These are phyloP conservation scores for Cryptotermes secundus DNA, from an alignment of 1,140 invertebrate genomes.

Conservation along the genomic window DNA sequence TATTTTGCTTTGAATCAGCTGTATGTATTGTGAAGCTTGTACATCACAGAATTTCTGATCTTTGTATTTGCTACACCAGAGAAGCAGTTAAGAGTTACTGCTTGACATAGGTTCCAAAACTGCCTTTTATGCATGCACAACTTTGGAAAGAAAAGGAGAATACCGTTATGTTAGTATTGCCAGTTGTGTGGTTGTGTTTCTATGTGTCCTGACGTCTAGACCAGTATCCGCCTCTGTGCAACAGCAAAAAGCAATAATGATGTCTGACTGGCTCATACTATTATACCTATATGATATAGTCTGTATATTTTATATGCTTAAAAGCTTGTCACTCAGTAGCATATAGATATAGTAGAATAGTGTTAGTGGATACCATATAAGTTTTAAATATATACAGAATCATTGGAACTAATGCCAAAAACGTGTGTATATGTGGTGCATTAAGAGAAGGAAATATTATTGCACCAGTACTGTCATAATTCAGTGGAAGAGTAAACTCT, in stretches of 20 bases:
- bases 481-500: background rate
- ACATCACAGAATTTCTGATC: too few species aligned
- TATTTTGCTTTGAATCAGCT: too few species aligned
- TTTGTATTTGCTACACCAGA: too few species aligned
- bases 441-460: background rate
- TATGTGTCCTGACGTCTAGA: too few species aligned
- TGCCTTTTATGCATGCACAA: too few species aligned
- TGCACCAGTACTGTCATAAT: background rate
- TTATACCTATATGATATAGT: background rate
- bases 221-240: background rate
- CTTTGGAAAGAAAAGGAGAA: too few species aligned
- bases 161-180: too few species aligned
- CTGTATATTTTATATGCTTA: background rate
- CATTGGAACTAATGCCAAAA: background rate
- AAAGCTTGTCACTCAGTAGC: background rate
- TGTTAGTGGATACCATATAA: background rate
- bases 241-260: background rate
- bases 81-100: too few species aligned
- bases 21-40: too few species aligned
- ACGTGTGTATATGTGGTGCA: background rate
- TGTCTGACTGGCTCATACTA: background rate
- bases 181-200: too few species aligned
- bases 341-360: background rate
- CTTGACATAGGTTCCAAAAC: too few species aligned
- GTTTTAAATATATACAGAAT: background rate